phyloP scores from a whole-genome alignment of 2,113 vertebrate genomes.

The Monopterus albus region DNA sequence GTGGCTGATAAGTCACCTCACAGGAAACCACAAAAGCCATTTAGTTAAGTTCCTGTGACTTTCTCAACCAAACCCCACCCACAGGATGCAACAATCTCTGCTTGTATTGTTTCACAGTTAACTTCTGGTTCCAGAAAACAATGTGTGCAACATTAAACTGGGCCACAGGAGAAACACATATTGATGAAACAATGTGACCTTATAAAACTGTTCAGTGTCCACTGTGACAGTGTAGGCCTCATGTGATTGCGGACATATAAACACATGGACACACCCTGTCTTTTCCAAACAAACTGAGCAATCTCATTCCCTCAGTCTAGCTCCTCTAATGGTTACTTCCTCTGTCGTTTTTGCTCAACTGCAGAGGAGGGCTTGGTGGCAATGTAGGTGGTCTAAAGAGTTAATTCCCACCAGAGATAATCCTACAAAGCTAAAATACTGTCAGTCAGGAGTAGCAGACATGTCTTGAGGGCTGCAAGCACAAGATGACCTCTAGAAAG shows the following conservation, averaged over 20 bases:
- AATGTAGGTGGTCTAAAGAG: conserved; percentile 72
- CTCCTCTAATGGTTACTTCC: conserved; percentile 59
- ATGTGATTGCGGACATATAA: conserved; percentile 18
- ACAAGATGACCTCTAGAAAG: conserved; percentile 55
- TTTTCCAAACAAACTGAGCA: conserved; percentile 62
- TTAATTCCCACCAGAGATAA: conserved; percentile 73
- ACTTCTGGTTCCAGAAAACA: conserved; percentile 57
- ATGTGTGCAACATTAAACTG: conserved; percentile 13
- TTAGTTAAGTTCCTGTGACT: conserved; percentile 76
- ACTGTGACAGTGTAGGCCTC: background rate
- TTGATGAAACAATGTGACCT: conserved; percentile 9
- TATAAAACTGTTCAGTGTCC: conserved; percentile 4
- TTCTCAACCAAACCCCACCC: conserved; percentile 77
- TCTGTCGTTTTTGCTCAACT: conserved; percentile 32
- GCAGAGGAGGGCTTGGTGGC: conserved; percentile 35
- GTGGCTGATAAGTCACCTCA: conserved; percentile 69
- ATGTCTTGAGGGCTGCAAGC: conserved; percentile 48
- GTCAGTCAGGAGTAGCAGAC: conserved; percentile 51
- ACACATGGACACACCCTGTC: conserved; percentile 35
- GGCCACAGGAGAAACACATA: background rate
- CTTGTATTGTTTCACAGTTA: conserved; percentile 73
- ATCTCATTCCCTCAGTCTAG: conserved; percentile 50
- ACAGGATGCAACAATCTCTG: conserved; percentile 76
- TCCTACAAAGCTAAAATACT: conserved; percentile 56
- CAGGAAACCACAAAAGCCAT: conserved; percentile 81